phyloP scores from a whole-genome alignment of 2,113 vertebrate species.

The Tragelaphus imberbis region DNA sequence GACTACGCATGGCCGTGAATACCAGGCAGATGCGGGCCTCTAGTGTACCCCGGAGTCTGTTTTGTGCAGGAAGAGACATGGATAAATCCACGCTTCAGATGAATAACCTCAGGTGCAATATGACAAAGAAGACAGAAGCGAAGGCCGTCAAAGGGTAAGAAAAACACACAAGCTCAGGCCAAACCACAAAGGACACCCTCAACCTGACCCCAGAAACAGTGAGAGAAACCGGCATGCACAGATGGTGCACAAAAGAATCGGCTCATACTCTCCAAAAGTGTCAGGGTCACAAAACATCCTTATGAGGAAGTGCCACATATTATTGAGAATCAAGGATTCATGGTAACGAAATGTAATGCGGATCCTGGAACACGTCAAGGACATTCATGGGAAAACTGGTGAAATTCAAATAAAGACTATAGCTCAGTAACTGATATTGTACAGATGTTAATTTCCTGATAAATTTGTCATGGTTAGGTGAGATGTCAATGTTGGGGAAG shows the following conservation, averaged over 20 bases:
- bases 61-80: not conserved
- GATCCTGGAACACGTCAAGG: not conserved
- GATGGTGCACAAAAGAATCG: not conserved
- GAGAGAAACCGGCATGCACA: not conserved
- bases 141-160: not conserved
- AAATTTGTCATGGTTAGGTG: not conserved
- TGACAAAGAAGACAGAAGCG: not conserved
- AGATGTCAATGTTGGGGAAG: not conserved
- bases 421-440: not conserved
- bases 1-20: not conserved
- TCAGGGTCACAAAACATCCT: not conserved
- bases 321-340: not conserved
- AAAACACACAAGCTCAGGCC: not conserved
- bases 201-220: not conserved
- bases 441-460: not conserved
- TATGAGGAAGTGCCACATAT: not conserved
- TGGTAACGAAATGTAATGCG: not conserved
- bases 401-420: not conserved
- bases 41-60: not conserved
- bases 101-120: not conserved
- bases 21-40: not conserved
- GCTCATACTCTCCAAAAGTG: not conserved
- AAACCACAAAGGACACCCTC: not conserved
- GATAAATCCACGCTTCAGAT: not conserved
- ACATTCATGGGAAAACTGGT: not conserved